Base-by-base conservation (phyloP, 2,888 invertebrate genomes). In the Balanococcus diminutus region DNA sequence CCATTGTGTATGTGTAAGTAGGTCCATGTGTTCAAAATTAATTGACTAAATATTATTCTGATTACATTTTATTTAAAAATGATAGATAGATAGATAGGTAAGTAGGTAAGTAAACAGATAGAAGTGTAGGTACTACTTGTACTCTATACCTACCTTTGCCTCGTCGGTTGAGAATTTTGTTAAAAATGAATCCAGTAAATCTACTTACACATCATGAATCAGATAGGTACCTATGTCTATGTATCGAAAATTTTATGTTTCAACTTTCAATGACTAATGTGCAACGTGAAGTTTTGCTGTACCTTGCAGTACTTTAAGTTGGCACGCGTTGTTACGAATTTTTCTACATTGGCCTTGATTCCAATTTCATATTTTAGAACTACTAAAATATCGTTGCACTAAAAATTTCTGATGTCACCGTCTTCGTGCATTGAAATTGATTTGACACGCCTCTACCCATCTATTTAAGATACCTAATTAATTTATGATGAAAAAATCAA, bases 331-430 rank as follows among this genome's bases (percentile, higher is more conserved):
- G 28, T 28, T 67, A 28, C 25, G 19, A 67, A 14, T 67, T 67
- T 67, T 67, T 16, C 4, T 2, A 67, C 67, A 5, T 67, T 19
- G 16, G 16, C 67, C 67, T 67, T 67, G 67, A 67, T 28, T 67
- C 28, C 67, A 67, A 67, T 67, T 67, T 67, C 28, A 51, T 67
- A 56, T 56, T 56, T 67, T 67, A 67, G 28, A 67, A 67, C 25
- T 67, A 16, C 67, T 67, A 67, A 28, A 67, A 67, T 67, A 56
- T 19, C 56, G 22, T 22, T 56, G 56, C 56, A 56, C 22, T 22
- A 46, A 46, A 46, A 46, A 11, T 56, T 56, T 22, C 0, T 19
- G 22, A 56, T 22, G 56, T 56, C 46, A 22, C 22, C 9, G 6
- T 6, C 19, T 56, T 56, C 22, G 22, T 56, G 22, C 16, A 56